Base-by-base conservation (phyloP, 2,113 vertebrate genomes). In the Bucco capensis region DNA sequence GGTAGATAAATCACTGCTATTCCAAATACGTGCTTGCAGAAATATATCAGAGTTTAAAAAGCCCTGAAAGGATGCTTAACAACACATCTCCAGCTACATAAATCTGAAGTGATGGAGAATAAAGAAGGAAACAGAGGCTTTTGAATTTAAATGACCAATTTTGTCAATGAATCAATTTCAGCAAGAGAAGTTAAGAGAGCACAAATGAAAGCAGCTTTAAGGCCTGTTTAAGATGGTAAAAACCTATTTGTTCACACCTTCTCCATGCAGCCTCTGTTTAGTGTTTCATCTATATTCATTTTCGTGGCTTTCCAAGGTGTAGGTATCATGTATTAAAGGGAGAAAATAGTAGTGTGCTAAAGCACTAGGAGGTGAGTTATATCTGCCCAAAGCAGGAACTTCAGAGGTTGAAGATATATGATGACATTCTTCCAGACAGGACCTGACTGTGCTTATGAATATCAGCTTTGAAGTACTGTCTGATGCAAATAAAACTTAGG, bases 111-210 rank as follows among this genome's bases (percentile, higher is more conserved):
- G 19, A 84, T 53, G 35, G 31, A 5, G 24, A 23, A 49, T 88
- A 28, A 23, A 5, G 66, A 47, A 78, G 40, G 62, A 58, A 61
- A 70, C 4, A 5, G 24, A 37, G 51, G 66, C 77, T 96, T 93
- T 91, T 84, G 75, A 93, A 94, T 96, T 92, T 91, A 95, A 94
- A 96, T 79, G 73, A 79, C 28, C 38, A 78, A 14, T 95, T 95
- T 96, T 94, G 82, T 93, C 91, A 89, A 82, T 86, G 50, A 94
- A 87, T 92, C 86, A 69, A 38, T 94, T 90, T 94, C 65, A 12
- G 33, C 24, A 51, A 38, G 69, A 79, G 5, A 84, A 71, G 38
- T 60, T 51, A 4, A 86, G 42, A 64, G 24, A 82, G 33, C 12
- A 5, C 8, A n/a, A 66, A 64, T 33, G 47, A 89, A 91, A 89